These are phyloP conservation scores for Eurosta solidaginis DNA, from an alignment of 1,140 invertebrate genomes.

Conservation along the genomic window DNA sequence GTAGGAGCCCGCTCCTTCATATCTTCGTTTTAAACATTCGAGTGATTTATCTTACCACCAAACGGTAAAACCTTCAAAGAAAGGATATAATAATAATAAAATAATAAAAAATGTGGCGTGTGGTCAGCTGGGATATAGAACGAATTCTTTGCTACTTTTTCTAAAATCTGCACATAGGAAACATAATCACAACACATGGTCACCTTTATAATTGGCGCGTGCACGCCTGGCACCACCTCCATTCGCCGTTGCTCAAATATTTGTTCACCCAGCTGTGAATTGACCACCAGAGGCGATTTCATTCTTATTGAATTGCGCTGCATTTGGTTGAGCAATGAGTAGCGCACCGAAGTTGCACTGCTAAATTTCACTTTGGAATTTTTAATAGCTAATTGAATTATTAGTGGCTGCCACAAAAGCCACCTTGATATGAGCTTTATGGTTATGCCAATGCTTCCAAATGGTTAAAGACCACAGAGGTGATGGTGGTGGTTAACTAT, in stretches of 20 bases:
- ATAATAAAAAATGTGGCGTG: too few species aligned
- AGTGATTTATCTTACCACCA: too few species aligned
- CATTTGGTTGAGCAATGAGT: background rate
- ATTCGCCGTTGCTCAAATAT: background rate
- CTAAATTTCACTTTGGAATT: constrained; percentile 24
- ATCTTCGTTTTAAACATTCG: too few species aligned
- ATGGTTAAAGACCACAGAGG: background rate
- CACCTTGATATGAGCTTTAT: background rate
- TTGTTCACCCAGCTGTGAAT: background rate
- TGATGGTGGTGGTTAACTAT: background rate
- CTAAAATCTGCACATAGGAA: too few species aligned
- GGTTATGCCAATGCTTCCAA: background rate
- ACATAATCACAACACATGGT: too few species aligned
- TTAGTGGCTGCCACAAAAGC: background rate
- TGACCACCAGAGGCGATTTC: background rate
- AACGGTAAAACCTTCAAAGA: too few species aligned
- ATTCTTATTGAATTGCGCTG: constrained; percentile 23
- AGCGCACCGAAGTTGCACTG: constrained; percentile 5
- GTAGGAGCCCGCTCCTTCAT: too few species aligned
- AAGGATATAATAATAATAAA: too few species aligned
- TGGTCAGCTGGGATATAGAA: too few species aligned
- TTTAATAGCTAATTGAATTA: constrained; percentile 34
- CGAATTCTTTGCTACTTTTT: too few species aligned
- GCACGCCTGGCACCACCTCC: background rate
- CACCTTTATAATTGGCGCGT: background rate